phyloP scores from a whole-genome alignment of 2,888 invertebrate species.

The Lycia hirtaria region DNA sequence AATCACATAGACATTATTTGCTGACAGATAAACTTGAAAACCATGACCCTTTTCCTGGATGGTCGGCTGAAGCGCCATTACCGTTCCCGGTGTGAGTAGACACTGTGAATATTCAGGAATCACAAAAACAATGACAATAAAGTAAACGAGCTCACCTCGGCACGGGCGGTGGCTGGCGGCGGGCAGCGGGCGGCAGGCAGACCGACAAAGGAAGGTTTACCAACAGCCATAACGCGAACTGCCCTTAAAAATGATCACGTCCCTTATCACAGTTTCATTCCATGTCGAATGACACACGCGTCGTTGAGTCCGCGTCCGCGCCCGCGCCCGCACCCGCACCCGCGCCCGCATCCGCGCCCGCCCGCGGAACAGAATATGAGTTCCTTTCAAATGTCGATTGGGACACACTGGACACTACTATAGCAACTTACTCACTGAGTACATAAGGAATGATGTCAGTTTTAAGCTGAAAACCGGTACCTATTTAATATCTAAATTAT shows the following conservation, averaged over 20 bases:
- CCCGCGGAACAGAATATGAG: constrained; percentile 49
- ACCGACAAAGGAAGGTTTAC: constrained; percentile 26
- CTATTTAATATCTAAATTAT: no score
- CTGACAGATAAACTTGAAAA: no score
- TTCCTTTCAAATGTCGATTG: constrained; percentile 47
- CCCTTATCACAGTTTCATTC: constrained; percentile 39
- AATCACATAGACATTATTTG: no score
- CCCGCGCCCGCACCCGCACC: constrained; percentile 27
- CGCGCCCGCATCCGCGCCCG: not conserved
- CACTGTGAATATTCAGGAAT: not conserved
- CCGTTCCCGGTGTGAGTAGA: not conserved
- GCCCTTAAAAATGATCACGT: constrained; percentile 56
- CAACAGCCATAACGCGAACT: constrained; percentile 35
- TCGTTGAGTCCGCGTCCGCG: constrained; percentile 36
- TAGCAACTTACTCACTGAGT: not conserved
- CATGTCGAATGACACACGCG: constrained; percentile 13
- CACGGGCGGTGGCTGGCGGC: no score
- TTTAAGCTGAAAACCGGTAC: no score
- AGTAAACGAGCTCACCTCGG: constrained; percentile 11
- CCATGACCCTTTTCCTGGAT: no score
- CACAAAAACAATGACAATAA: constrained; percentile 14
- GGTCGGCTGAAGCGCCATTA: no score
- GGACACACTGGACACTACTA: constrained; percentile 32
- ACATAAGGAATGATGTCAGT: no score
- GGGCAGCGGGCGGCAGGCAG: no score